Conservation (phyloP, 2,888 invertebrate genomes). For the Drosophila melanosoma region DNA sequence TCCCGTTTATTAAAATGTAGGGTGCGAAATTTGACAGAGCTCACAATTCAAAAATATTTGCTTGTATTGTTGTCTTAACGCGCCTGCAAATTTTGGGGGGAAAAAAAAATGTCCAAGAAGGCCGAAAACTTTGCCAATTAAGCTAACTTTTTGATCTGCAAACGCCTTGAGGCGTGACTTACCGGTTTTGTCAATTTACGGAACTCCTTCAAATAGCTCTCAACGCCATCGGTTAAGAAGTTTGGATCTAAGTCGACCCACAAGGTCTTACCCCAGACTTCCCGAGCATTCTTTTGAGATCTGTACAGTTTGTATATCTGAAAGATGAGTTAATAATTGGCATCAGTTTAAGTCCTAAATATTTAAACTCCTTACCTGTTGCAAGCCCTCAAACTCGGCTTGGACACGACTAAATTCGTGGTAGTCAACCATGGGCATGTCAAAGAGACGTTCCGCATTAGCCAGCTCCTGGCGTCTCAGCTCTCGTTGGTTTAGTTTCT, state of each 20-base stretch:
- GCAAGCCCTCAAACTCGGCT: slow-evolving; percentile 89
- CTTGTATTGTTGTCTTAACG: slow-evolving; percentile 59
- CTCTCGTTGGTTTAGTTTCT: slow-evolving; percentile 89
- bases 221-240: slow-evolving; percentile 93
- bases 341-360: too few species aligned
- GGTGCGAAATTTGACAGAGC: slow-evolving; percentile 38
- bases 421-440: slow-evolving; percentile 94
- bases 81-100: slow-evolving; percentile 63
- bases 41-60: slow-evolving; percentile 51
- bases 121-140: slow-evolving; percentile 75
- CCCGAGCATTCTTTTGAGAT: slow-evolving; percentile 91
- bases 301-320: slow-evolving; percentile 91
- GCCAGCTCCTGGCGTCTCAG: slow-evolving; percentile 87
- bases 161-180: slow-evolving; percentile 76
- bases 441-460: slow-evolving; percentile 94
- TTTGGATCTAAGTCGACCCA: slow-evolving; percentile 95
- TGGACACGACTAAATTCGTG: slow-evolving; percentile 89
- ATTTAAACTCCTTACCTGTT: slow-evolving; percentile 83
- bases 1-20: slow-evolving; percentile 9
- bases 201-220: slow-evolving; percentile 92
- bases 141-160: slow-evolving; percentile 57
- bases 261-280: slow-evolving; percentile 93
- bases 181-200: slow-evolving; percentile 90
- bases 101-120: slow-evolving; percentile 51
- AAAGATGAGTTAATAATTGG: background rate